A percentile compares a stretch with the other conserved stretches of the same genome.
phyloP scores from a whole-genome alignment of 1,140 invertebrate species.

The Drosophila yakuba region DNA sequence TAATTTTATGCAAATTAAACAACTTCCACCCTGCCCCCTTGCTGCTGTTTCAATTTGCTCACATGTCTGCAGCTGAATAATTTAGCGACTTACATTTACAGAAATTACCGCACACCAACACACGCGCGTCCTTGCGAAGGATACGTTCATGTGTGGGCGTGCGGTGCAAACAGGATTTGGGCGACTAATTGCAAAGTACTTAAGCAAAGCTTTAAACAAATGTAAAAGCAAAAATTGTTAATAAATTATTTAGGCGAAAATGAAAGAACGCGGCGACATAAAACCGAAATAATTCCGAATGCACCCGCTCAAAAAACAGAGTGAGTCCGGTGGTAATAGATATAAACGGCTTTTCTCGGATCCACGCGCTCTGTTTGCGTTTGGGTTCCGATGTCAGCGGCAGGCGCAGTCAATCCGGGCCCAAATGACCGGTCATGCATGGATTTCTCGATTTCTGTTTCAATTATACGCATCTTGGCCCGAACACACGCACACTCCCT shows the following conservation, averaged over 20 bases:
- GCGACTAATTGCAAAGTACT: slow-evolving; percentile 84
- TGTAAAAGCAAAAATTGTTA: slow-evolving; percentile 74
- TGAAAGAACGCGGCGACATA: slow-evolving; percentile 15
- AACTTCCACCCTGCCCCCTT: not conserved
- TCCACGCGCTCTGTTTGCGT: slow-evolving; percentile 35
- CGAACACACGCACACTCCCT: slow-evolving; percentile 6
- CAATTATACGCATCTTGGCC: slow-evolving; percentile 72
- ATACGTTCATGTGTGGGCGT: slow-evolving; percentile 25
- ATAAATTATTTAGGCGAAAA: slow-evolving; percentile 77
- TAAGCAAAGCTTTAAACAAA: slow-evolving; percentile 83
- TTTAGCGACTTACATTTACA: slow-evolving; percentile 79
- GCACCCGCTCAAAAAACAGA: slow-evolving; percentile 38
- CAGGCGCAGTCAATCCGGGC: slow-evolving; percentile 60
- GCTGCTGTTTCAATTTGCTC: slow-evolving; percentile 51
- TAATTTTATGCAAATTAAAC: slow-evolving; percentile 78
- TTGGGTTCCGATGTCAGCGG: slow-evolving; percentile 48
- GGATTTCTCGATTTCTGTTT: slow-evolving; percentile 81
- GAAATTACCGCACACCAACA: slow-evolving; percentile 71
- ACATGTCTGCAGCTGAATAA: slow-evolving; percentile 77
- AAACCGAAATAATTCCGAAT: slow-evolving; percentile 1
- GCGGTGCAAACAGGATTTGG: slow-evolving; percentile 75
- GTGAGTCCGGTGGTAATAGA: slow-evolving; percentile 56
- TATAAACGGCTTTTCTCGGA: slow-evolving; percentile 50
- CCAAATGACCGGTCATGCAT: slow-evolving; percentile 66
- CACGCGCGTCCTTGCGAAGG: slow-evolving; percentile 11